These are phyloP conservation scores for Kuschelorhynchus macadamiae DNA, from an alignment of 2,888 invertebrate genomes.

Conservation along the genomic window DNA sequence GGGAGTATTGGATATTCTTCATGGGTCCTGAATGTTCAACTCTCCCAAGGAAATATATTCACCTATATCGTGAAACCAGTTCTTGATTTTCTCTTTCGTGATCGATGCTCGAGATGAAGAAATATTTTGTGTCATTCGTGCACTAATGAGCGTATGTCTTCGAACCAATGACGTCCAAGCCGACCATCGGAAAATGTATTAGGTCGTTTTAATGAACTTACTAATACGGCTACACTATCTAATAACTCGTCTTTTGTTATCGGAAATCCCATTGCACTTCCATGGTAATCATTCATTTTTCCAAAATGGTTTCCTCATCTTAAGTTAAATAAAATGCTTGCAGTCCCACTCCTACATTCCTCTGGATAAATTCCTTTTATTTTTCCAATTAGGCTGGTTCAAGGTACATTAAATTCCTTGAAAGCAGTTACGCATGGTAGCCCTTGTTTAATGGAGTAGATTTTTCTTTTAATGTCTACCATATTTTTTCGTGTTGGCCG, in stretches of 20 bases:
- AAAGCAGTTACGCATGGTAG: slow-evolving; percentile 37
- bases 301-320: slow-evolving; percentile 43
- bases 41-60: slow-evolving; percentile 38
- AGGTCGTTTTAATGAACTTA: slow-evolving; percentile 47
- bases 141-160: slow-evolving; percentile 57
- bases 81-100: slow-evolving; percentile 39
- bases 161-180: slow-evolving; percentile 62
- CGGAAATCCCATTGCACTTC: slow-evolving; percentile 44
- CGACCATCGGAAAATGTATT: slow-evolving; percentile 56
- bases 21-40: slow-evolving; percentile 35
- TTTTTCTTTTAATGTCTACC: not conserved
- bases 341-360: slow-evolving; percentile 37
- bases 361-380: slow-evolving; percentile 43
- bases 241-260: slow-evolving; percentile 51
- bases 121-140: slow-evolving; percentile 44
- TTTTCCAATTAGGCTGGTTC: slow-evolving; percentile 47
- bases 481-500: not conserved
- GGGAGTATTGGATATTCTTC: slow-evolving; percentile 40
- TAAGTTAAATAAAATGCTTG: slow-evolving; percentile 26
- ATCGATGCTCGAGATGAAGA: slow-evolving; percentile 19
- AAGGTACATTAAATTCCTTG: slow-evolving; percentile 41
- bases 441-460: slow-evolving; percentile 35
- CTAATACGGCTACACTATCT: slow-evolving; percentile 55
- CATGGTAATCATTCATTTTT: slow-evolving; percentile 46
- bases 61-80: slow-evolving; percentile 41